These are phyloP conservation scores for Yponomeuta malinellus DNA, from an alignment of 2,888 invertebrate species.

Conservation along the genomic window DNA sequence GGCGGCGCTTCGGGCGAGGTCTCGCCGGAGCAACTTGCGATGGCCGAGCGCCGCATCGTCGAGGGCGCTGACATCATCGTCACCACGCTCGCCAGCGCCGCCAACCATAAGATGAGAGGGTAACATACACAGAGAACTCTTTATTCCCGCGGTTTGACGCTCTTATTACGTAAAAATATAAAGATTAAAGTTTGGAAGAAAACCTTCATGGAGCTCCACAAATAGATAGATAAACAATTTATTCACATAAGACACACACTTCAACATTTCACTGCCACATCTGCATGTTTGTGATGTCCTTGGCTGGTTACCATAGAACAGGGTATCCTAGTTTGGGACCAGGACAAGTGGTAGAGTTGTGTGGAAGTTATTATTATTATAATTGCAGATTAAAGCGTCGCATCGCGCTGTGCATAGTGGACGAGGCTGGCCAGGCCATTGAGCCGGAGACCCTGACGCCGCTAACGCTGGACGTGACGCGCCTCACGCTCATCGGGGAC, in stretches of 20 bases:
- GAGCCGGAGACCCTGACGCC: constrained; percentile 90
- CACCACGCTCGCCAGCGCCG: constrained; percentile 80
- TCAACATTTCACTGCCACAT: too few species aligned
- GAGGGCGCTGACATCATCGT: constrained; percentile 81
- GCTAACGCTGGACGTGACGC: constrained; percentile 82
- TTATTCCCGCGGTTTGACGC: background rate
- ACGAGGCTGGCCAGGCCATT: constrained; percentile 91
- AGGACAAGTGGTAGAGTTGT: background rate
- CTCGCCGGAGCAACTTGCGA: constrained; percentile 38
- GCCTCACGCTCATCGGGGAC: constrained; percentile 90
- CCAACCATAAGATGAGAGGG: constrained; percentile 56
- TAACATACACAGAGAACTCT: constrained; percentile 22
- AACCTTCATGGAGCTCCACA: too few species aligned
- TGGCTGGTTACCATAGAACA: too few species aligned
- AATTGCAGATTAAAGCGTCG: constrained; percentile 47
- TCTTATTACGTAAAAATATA: background rate
- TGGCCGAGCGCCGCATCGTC: constrained; percentile 57
- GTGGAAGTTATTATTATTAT: background rate
- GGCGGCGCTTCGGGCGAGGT: constrained; percentile 24
- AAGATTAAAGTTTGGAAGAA: too few species aligned
- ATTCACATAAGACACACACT: too few species aligned
- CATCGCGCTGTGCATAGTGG: constrained; percentile 83
- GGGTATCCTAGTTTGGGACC: too few species aligned
- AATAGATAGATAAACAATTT: too few species aligned
- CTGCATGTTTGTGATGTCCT: too few species aligned